Conservation (phyloP, 2,888 invertebrate genomes). For the Zygogramma bicolorata region DNA sequence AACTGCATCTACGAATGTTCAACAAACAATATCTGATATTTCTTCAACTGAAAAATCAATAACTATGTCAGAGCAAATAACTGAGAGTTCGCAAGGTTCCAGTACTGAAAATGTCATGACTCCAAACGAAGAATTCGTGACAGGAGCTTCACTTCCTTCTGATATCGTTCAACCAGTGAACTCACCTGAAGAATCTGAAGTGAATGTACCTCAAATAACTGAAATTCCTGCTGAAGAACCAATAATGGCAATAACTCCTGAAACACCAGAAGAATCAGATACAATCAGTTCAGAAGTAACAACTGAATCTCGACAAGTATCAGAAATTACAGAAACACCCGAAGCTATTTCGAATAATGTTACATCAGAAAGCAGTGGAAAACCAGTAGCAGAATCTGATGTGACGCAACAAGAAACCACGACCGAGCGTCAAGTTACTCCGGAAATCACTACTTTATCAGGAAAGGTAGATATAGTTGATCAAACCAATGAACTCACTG, state of each 20-base stretch:
- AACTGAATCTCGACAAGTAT: constrained; percentile 13
- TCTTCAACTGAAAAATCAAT: background rate
- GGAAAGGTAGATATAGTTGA: background rate
- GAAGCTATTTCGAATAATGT: constrained; percentile 2
- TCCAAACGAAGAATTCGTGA: background rate
- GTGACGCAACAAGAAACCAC: constrained; percentile 24
- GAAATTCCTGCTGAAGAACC: constrained; percentile 27
- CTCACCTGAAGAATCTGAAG: background rate
- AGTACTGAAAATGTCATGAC: background rate
- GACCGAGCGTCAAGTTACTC: constrained; percentile 20
- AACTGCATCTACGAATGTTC: background rate
- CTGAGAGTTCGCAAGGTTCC: background rate
- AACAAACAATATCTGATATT: background rate
- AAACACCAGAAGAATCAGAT: background rate
- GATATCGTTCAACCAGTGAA: background rate
- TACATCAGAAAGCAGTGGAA: background rate
- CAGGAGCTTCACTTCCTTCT: background rate
- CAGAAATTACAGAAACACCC: constrained; percentile 15
- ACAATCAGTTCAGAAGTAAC: background rate
- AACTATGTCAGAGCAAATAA: background rate
- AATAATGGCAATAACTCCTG: background rate
- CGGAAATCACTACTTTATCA: background rate
- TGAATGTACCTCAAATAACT: constrained; percentile 22
- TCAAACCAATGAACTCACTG: background rate
- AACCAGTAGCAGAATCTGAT: constrained; percentile 23